A percentile compares a stretch with the other conserved stretches of the same genome.
Evolutionary conservation across 1,140 invertebrate genomes (phyloP).

Genomic region (Drosophila gunungcola): DNA sequence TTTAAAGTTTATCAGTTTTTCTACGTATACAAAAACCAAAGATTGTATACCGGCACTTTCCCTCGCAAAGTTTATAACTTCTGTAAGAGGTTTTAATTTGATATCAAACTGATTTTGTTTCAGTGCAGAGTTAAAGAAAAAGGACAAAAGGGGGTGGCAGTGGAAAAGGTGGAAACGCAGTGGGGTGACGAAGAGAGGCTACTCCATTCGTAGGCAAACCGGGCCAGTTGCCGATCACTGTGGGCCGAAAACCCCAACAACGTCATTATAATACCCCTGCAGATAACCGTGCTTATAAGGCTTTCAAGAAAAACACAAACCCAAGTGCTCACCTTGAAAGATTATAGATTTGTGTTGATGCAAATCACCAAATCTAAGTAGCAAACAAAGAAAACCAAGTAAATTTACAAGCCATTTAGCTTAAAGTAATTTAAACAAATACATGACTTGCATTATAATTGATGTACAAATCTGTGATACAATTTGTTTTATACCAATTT

Average conservation of each 20-base stretch:
- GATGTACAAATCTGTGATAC: background rate
- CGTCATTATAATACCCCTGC: slow-evolving; percentile 4
- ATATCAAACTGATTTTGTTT: background rate
- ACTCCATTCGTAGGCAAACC: slow-evolving; percentile 48
- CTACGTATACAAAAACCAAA: too few relatives aligned
- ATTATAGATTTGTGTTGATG: slow-evolving; percentile 5
- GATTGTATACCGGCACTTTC: too few relatives aligned
- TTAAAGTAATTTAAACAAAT: background rate
- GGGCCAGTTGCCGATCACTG: slow-evolving; percentile 35
- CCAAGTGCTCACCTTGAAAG: slow-evolving; percentile 22
- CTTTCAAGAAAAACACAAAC: slow-evolving; percentile 2
- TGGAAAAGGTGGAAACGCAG: slow-evolving; percentile 7
- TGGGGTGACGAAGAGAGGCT: slow-evolving; percentile 25
- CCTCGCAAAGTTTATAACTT: too few relatives aligned
- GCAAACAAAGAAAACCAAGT: background rate
- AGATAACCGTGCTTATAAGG: background rate
- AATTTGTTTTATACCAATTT: background rate
- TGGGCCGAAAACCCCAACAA: slow-evolving; percentile 24
- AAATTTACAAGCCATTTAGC: background rate
- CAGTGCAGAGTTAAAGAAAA: slow-evolving; percentile 23
- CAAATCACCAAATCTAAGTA: background rate
- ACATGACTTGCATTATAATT: background rate
- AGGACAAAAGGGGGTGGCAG: slow-evolving; percentile 25
- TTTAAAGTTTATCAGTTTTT: too few relatives aligned
- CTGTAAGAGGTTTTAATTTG: background rate